Base-by-base conservation (phyloP, 2,113 vertebrate species). In the Phasianus colchicus region DNA sequence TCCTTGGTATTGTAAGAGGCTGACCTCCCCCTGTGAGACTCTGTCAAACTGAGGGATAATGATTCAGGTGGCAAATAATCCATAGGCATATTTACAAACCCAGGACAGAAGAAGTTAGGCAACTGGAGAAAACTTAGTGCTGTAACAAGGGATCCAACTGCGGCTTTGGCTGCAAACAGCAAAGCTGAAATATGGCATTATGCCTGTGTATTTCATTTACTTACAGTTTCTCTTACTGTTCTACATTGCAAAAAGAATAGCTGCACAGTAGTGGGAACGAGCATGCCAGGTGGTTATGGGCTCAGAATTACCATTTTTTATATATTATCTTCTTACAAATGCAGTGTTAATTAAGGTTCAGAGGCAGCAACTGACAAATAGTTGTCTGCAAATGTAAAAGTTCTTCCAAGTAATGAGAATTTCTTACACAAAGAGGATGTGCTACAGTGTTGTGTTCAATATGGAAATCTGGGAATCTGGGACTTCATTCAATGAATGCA, bases 291-390 rank as follows among this genome's bases (percentile, higher is more conserved):
- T 90, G 82, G 72, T 71, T 95, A 92, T 43, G 27, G 69, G 52
- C 69, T 88, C 65, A 89, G 72, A 95, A 96, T 95, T 93, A 92
- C 52, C 89, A 91, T 91, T 92, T 89, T 88, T 69, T 86, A 88
- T 86, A 69, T 83, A 89, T 89, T 88, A 83, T 15, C 89, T 86
- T 61, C 74, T 95, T 90, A 60, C 36, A 87, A 92, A 96, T 67
- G 63, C 65, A 95, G 80, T 0, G 3, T 93, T 97, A 97, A 95
- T 96, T 96, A 96, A 95, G 61, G 89, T 90, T 96, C 89, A 95
- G 79, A 54, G 0, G 0, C 9, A 0, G 81, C 48, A 57, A 85
- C 52, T 83, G 87, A 95, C 69, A 89, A 77, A 91, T n/a, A 83
- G 75, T 12, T 76, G 64, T 64, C 72, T 13, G 79, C 0, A 24